Evolutionary conservation across 2,797 vertebrate species (phyloP).

Genomic region (Sciurus carolinensis): DNA sequence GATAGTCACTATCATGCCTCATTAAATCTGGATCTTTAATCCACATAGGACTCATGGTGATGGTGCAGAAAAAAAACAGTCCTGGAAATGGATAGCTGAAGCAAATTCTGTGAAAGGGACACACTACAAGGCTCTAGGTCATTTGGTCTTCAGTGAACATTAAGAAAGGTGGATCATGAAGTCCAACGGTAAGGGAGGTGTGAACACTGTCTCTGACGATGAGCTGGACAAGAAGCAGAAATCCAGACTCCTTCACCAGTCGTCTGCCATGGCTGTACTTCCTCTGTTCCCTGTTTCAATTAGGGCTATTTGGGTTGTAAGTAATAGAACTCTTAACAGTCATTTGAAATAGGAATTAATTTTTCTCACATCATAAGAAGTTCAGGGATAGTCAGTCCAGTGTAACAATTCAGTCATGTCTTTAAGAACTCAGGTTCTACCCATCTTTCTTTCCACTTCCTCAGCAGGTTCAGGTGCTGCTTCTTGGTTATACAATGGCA

Average conservation of each 20-base stretch:
- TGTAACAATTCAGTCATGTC: neutral
- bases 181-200: no score
- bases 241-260: neutral
- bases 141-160: neutral
- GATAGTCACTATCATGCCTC: neutral
- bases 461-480: neutral
- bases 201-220: neutral
- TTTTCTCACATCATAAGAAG: neutral
- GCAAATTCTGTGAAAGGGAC: neutral
- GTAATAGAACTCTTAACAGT: neutral
- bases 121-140: neutral
- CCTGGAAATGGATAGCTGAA: neutral
- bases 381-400: neutral
- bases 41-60: neutral
- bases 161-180: neutral
- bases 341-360: constrained; percentile 22
- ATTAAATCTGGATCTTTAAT: neutral
- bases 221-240: neutral
- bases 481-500: neutral
- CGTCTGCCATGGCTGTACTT: neutral
- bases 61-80: neutral
- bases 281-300: neutral
- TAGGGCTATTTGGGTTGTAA: neutral
- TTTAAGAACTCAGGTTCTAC: neutral
- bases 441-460: neutral